phyloP scores from a whole-genome alignment of 2,888 invertebrate species.

The Apomyelois bistriatella region DNA sequence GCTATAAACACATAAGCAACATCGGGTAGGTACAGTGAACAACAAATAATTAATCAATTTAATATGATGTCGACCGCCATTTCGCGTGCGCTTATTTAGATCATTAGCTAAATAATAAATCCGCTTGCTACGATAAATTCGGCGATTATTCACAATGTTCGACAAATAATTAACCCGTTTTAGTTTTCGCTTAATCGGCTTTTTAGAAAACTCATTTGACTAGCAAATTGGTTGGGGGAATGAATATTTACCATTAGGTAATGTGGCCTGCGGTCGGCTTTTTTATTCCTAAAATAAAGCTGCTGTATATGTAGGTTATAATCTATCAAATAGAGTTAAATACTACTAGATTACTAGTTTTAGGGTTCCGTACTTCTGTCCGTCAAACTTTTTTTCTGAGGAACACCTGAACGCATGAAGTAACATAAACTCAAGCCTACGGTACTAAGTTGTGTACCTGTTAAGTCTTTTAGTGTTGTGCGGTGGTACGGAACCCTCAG shows the following conservation, averaged over 20 bases:
- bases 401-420: no score
- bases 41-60: slow-evolving; percentile 3
- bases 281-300: not conserved
- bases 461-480: no score
- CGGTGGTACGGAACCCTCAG: no score
- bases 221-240: slow-evolving; percentile 57
- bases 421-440: no score
- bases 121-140: slow-evolving; percentile 23
- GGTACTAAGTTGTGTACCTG: no score
- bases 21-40: not conserved
- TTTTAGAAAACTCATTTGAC: slow-evolving; percentile 78
- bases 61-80: not conserved
- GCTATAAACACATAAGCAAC: no score
- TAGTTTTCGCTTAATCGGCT: slow-evolving; percentile 77
- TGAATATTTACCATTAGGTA: slow-evolving; percentile 45
- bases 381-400: no score
- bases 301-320: no score
- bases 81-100: not conserved
- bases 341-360: no score
- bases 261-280: slow-evolving; percentile 29
- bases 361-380: no score
- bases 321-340: no score
- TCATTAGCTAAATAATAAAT: slow-evolving; percentile 11
- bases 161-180: slow-evolving; percentile 73
- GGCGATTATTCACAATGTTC: slow-evolving; percentile 42